Percentiles rank a stretch among this genome's conserved stretches.
Conservation (phyloP, 2,113 vertebrate species). For the Periophthalmus modestus region DNA sequence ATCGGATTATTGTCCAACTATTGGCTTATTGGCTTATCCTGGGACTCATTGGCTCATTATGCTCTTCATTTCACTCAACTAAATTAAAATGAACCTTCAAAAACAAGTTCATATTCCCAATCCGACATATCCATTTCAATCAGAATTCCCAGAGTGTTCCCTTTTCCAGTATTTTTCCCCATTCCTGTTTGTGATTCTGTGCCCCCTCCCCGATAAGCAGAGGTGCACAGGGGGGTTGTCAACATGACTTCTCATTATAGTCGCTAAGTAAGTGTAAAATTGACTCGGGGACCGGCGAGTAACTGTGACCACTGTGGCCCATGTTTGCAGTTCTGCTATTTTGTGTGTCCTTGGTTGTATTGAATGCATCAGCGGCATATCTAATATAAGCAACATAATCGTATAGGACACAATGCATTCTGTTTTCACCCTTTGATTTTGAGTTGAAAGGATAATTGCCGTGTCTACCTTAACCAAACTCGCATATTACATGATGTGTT, state of each 20-base stretch:
- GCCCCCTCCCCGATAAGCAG: conserved; percentile 19
- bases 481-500: background rate
- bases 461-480: background rate
- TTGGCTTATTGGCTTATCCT: too few species aligned
- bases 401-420: background rate
- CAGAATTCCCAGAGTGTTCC: background rate
- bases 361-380: conserved; percentile 2
- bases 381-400: conserved; percentile 11
- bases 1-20: too few species aligned
- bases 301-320: conserved; percentile 46
- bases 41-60: too few species aligned
- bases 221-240: conserved; percentile 50
- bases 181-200: conserved; percentile 14
- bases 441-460: background rate
- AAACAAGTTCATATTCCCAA: too few species aligned
- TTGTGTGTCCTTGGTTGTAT: background rate
- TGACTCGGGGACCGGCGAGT: conserved; percentile 61
- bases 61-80: too few species aligned
- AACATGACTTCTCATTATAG: conserved; percentile 67
- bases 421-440: background rate
- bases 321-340: conserved; percentile 24
- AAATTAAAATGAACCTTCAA: too few species aligned
- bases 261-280: conserved; percentile 69
- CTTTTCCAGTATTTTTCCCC: background rate
- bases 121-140: too few species aligned